phyloP scores from a whole-genome alignment of 2,113 vertebrate genomes.

The Piaya cayana region DNA sequence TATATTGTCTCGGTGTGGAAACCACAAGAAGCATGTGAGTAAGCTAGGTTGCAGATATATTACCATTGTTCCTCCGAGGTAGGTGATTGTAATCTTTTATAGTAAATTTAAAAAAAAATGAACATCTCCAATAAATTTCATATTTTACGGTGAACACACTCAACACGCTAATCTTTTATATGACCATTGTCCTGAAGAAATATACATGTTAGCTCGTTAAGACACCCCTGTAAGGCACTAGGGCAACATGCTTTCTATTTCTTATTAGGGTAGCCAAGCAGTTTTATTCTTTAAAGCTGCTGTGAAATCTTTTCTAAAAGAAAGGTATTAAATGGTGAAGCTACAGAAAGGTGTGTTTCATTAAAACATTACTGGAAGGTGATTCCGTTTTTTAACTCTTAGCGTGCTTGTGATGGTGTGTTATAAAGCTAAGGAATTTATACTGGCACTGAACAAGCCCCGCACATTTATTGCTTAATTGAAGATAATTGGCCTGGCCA shows the following conservation, averaged over 20 bases:
- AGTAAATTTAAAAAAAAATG: not conserved
- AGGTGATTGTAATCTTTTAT: conserved; percentile 4
- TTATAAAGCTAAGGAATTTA: conserved; percentile 36
- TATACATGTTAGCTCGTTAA: not conserved
- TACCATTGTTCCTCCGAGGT: not conserved
- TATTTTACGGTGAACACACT: conserved; percentile 1
- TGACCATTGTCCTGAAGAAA: conserved; percentile 1
- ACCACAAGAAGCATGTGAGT: not conserved
- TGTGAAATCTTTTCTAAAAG: conserved; percentile 39
- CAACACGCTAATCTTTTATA: conserved; percentile 38
- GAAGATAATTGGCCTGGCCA: conserved; percentile 50
- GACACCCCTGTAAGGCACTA: not conserved
- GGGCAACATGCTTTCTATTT: not conserved
- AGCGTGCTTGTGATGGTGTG: not conserved
- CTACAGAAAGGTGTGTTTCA: conserved; percentile 44
- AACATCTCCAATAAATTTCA: not conserved
- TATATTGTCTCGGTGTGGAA: not conserved
- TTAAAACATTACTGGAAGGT: conserved; percentile 51
- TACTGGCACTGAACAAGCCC: conserved; percentile 3
- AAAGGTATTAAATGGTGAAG: conserved; percentile 24
- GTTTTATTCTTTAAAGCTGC: conserved; percentile 14
- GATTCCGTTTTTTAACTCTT: conserved; percentile 61
- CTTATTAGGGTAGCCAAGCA: not conserved
- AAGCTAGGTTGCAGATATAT: not conserved
- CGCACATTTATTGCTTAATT: conserved; percentile 65